A percentile compares a stretch with the other conserved stretches of the same genome.
phyloP scores from a whole-genome alignment of 2,888 invertebrate species.

The Caenorhabditis macrosperma region DNA sequence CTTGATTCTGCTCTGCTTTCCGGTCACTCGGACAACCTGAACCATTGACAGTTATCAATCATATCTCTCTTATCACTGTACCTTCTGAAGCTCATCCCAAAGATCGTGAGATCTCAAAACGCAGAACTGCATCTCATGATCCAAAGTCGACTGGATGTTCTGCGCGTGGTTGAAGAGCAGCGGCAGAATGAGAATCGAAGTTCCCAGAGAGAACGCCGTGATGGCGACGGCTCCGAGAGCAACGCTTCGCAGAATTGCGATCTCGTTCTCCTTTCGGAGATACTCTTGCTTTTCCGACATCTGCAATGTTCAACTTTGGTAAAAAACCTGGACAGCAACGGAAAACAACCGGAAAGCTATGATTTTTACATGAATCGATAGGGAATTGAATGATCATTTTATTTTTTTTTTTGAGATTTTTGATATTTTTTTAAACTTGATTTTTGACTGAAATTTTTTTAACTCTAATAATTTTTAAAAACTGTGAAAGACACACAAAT shows the following conservation, averaged over 20 bases:
- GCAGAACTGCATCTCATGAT: slow-evolving; percentile 66
- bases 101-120: slow-evolving; percentile 62
- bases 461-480: too few species aligned
- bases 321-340: too few species aligned
- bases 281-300: neutral
- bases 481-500: too few species aligned
- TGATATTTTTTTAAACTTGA: too few species aligned
- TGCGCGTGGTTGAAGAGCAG: slow-evolving; percentile 63
- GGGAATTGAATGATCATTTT: too few species aligned
- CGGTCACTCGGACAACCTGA: slow-evolving; percentile 26
- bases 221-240: slow-evolving; percentile 47
- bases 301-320: neutral
- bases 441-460: too few species aligned
- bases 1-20: slow-evolving; percentile 42
- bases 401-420: too few species aligned
- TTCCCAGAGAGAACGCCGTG: slow-evolving; percentile 51
- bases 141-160: slow-evolving; percentile 53
- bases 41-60: neutral
- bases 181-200: slow-evolving; percentile 57
- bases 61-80: too few species aligned
- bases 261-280: slow-evolving; percentile 52
- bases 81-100: slow-evolving; percentile 62
- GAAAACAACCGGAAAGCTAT: too few species aligned
- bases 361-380: too few species aligned
- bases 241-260: slow-evolving; percentile 32